Evolutionary conservation across 1,140 invertebrate species (phyloP), one percentile per base, ranked within the genome.

Genomic region (Macrocentrus cingulum): DNA sequence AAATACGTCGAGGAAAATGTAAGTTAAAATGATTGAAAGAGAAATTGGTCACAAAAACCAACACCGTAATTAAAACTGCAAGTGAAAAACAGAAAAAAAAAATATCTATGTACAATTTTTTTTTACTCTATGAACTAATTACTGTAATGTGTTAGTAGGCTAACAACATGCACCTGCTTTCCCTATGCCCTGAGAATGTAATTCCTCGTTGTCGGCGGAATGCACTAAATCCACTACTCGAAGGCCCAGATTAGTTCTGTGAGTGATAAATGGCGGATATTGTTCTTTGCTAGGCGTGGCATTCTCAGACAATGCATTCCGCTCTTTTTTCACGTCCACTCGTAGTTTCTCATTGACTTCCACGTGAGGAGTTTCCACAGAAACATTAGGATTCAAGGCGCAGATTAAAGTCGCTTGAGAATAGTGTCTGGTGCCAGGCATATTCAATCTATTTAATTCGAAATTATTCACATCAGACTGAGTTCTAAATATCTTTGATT

Each of bases 111-210:
- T 39, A n/a, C 11, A n/a, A n/a, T 5, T 6, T 39, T n/a, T 39
- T 39, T n/a, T 2, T 46, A 20, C 18, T 20, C 18, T 13, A 25
- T 11, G 13, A 18, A 61, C 32, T 45, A 36, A 44, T 29, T 49
- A 32, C 32, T 8, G 16, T n/a, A 53, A 15, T 41, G 23, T 59
- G 61, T 69, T 70, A 69, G 66, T 72, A 62, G 58, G 58, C 62
- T 58, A 68, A 53, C 46, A 56, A 67, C 71, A 70, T 73, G 71
- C 71, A 73, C 71, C 71, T 73, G 67, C 53, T 60, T 59, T 48
- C 37, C 55, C 63, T 22, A 59, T 48, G 8, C 42, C 29, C 45
- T 48, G 48, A 44, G 20, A 23, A 46, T 39, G 25, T 23, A 25
- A 34, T 25, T 25, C 44, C 20, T 32, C 60, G 3, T 58, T 32